Percentiles rank a stretch among this genome's conserved stretches.
Conservation (phyloP, 2,888 invertebrate species). For the Coelogynopora nodosa region DNA sequence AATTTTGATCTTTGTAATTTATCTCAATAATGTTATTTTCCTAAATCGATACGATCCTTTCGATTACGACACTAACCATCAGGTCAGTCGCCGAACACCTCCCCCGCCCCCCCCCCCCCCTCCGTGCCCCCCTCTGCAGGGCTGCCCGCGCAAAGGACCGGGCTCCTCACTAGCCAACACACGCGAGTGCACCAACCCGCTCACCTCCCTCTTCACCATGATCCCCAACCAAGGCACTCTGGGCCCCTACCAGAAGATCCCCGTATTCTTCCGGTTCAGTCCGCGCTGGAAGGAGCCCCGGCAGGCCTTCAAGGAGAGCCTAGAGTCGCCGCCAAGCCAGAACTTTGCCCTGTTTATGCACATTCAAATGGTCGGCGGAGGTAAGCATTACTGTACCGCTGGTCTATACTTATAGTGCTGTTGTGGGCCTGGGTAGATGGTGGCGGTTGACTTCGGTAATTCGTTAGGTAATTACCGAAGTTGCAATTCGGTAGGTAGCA, state of each 20-base stretch:
- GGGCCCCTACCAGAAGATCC: conserved; percentile 58
- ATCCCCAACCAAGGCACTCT: conserved; percentile 60
- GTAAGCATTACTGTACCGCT: background rate
- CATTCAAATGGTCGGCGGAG: conserved; percentile 55
- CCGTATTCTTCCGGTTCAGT: conserved; percentile 60
- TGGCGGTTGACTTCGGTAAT: too few relatives aligned
- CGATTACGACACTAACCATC: too few relatives aligned
- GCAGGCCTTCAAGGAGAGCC: conserved; percentile 56
- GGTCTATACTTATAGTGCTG: too few relatives aligned
- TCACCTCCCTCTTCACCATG: conserved; percentile 59
- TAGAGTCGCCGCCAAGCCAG: conserved; percentile 56
- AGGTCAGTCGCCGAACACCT: too few relatives aligned
- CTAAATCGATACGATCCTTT: too few relatives aligned
- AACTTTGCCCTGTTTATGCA: conserved; percentile 60
- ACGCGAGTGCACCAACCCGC: conserved; percentile 47
- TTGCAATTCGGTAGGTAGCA: too few relatives aligned
- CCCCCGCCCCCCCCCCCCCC: too few relatives aligned
- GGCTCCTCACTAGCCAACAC: conserved; percentile 51
- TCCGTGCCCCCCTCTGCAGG: too few relatives aligned
- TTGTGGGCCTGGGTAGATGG: too few relatives aligned
- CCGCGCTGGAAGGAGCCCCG: conserved; percentile 59
- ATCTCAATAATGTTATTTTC: too few relatives aligned
- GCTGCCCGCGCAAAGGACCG: conserved; percentile 55
- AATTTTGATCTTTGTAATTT: too few relatives aligned
- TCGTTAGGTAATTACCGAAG: too few relatives aligned